These are phyloP conservation scores for Mycalesis mineus DNA, from an alignment of 2,888 invertebrate species.

Conservation along the genomic window DNA sequence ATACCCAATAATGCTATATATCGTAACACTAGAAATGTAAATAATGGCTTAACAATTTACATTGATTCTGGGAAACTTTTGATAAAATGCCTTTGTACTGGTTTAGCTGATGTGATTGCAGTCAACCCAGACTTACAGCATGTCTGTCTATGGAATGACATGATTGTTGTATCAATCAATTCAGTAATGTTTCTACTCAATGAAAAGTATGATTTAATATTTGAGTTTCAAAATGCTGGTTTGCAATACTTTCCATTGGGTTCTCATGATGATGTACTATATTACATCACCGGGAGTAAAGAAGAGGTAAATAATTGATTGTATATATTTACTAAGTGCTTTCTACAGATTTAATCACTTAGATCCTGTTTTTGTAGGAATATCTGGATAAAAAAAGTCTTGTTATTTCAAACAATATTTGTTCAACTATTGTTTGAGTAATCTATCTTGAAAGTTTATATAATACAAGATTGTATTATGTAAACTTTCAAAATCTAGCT, in stretches of 20 bases:
- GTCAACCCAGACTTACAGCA: constrained; percentile 37
- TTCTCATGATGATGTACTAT: constrained; percentile 48
- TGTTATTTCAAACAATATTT: no score
- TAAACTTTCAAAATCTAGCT: no score
- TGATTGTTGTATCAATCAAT: constrained; percentile 42
- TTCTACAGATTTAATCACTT: no score
- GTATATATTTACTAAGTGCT: no score
- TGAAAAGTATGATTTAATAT: constrained; percentile 41
- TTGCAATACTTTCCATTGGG: constrained; percentile 48
- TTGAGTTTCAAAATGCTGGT: constrained; percentile 44
- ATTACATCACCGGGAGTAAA: constrained; percentile 49
- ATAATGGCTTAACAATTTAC: constrained; percentile 43
- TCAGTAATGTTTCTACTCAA: constrained; percentile 55
- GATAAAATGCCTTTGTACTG: constrained; percentile 53
- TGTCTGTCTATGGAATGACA: constrained; percentile 49
- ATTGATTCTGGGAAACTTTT: constrained; percentile 36
- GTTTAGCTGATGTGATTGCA: constrained; percentile 41
- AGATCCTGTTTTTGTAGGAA: background rate
- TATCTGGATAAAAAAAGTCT: no score
- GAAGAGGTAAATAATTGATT: constrained; percentile 44
- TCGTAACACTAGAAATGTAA: constrained; percentile 15
- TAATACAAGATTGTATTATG: no score
- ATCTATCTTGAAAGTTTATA: no score
- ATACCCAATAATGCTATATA: constrained; percentile 18
- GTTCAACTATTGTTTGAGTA: no score